Evolutionary conservation across 1,140 invertebrate genomes (phyloP).

Genomic region (Lucilia cuprina): DNA sequence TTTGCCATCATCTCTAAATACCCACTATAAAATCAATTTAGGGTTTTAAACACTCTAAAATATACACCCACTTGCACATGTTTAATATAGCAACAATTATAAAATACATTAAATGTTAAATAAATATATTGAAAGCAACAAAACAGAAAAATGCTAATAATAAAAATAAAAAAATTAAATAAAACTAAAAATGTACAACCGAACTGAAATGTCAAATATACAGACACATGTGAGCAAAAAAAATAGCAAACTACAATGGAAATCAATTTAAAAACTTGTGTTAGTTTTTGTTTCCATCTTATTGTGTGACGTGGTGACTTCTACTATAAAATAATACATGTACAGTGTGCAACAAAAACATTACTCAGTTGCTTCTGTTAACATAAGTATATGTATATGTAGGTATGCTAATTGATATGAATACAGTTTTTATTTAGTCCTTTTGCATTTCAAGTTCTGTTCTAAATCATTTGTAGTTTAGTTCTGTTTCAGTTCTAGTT

Average conservation of each 20-base stretch:
- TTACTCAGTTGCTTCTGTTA: too few species aligned
- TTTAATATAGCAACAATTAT: neutral
- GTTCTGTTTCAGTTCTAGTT: too few species aligned
- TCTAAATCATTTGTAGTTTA: too few species aligned
- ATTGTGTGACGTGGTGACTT: neutral
- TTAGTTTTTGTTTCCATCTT: conserved; percentile 14
- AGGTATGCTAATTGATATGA: too few species aligned
- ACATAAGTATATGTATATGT: too few species aligned
- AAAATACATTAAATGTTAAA: neutral
- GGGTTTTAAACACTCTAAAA: neutral
- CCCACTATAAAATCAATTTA: neutral
- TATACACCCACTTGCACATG: neutral
- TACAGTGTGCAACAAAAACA: neutral
- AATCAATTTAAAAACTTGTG: conserved; percentile 6
- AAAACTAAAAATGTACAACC: neutral
- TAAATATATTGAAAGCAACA: neutral
- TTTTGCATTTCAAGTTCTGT: too few species aligned
- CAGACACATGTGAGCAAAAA: neutral
- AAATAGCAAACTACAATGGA: neutral
- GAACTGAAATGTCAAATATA: neutral
- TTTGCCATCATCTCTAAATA: conserved; percentile 13
- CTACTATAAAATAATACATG: neutral
- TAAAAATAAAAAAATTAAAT: neutral
- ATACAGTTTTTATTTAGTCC: too few species aligned
- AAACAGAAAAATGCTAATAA: neutral